Conservation (phyloP, 2,113 vertebrate genomes). For the Etheostoma spectabile region DNA sequence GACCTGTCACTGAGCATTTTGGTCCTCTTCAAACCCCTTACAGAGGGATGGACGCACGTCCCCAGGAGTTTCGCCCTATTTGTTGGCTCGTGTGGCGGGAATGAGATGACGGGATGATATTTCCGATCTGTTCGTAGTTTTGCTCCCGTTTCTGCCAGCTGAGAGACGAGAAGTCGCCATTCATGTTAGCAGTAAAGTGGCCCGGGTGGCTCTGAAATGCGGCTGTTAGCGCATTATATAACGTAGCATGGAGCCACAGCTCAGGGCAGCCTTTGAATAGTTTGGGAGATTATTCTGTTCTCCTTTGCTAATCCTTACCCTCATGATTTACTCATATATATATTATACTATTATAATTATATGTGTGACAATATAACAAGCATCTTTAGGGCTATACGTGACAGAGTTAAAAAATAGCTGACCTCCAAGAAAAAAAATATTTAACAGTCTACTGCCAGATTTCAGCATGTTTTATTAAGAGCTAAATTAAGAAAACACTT, state of each 20-base stretch:
- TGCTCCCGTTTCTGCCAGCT: slow-evolving; percentile 35
- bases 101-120: slow-evolving; percentile 49
- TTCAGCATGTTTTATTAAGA: not conserved
- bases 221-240: not conserved
- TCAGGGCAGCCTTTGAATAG: slow-evolving; percentile 34
- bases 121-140: slow-evolving; percentile 49
- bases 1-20: slow-evolving; percentile 75
- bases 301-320: slow-evolving; percentile 46
- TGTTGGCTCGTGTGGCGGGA: slow-evolving; percentile 56
- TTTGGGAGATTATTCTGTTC: slow-evolving; percentile 48
- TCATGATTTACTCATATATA: slow-evolving; percentile 42
- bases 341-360: too few species aligned
- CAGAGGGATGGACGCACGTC: slow-evolving; percentile 60
- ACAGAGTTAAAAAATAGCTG: slow-evolving; percentile 72
- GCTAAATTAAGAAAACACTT: slow-evolving; percentile 1
- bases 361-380: slow-evolving; percentile 62
- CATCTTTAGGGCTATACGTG: slow-evolving; percentile 64
- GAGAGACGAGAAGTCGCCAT: slow-evolving; percentile 32
- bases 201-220: not conserved
- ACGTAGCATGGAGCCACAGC: slow-evolving; percentile 12
- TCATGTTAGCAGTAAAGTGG: not conserved
- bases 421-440: slow-evolving; percentile 60
- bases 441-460: slow-evolving; percentile 51
- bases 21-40: slow-evolving; percentile 63
- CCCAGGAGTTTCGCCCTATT: slow-evolving; percentile 68